Base-by-base conservation (phyloP, 2,113 vertebrate species). In the Arothron firmamentum region DNA sequence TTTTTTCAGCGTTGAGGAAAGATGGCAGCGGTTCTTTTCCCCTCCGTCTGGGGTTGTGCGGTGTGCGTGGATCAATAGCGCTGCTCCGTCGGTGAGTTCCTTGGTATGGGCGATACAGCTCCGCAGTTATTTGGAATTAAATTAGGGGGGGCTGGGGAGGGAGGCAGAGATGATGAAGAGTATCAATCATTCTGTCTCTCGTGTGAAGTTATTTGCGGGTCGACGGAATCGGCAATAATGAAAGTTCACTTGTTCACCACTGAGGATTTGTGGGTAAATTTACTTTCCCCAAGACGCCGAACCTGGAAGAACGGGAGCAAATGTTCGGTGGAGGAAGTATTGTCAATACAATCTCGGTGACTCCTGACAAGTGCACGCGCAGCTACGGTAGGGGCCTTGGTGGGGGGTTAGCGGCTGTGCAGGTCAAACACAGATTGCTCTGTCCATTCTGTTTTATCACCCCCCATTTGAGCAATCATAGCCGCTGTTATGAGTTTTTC, bases 171-270 rank as follows among this genome's bases (percentile, higher is more conserved):
- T 89, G 89, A 92, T 92, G 90, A 92, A 89, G 85, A 91, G 88
- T 91, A 92, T 92, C 91, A 92, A 92, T 92, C 91, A 92, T 90
- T 81, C 90, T 91, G 90, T 90, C 91, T 90, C 85, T 81, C 47
- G 81, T 74, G 85, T 89, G 89, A 88, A 91, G 88, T 91, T 90
- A 89, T 92, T 91, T 88, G 88, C 79, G 85, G 88, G 86, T 88
- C 76, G 77, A 88, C 83, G 83, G 85, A 91, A 91, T 89, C 69
- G 80, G 88, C 88, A 90, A 90, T 92, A 92, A 92, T 92, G 88
- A 91, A 90, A 90, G 90, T 89, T 91, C 87, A 88, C 89, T 88
- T 87, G 85, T 88, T 89, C 86, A 85, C 83, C 84, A 77, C 78
- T 49, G 76, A 87, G 85, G 87, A 76, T 85, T 87, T 89, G 87